Base-by-base conservation (phyloP, 2,113 vertebrate genomes). In the Caracal caracal region DNA sequence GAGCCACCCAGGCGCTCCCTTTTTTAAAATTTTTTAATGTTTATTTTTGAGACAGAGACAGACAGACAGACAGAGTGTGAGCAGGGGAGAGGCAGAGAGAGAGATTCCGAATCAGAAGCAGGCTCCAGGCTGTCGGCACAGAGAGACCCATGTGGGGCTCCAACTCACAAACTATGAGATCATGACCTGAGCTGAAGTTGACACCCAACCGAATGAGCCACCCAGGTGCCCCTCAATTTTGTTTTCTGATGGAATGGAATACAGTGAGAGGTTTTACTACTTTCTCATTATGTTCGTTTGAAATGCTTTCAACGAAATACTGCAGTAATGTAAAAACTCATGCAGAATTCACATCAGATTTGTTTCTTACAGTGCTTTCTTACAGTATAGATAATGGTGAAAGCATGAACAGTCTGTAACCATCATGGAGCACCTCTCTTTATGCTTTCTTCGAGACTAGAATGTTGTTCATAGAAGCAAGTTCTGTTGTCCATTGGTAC, bases 181-280 rank as follows among this genome's bases (percentile, higher is more conserved):
- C 43, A 43, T 43, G 43, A 43, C 43, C 43, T 43, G 43, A 9
- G 43, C 43, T 43, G 43, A 43, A 43, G 43, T 9, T 43, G 43
- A 43, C 43, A 43, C 43, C 43, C 43, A 43, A 43, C 43, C 1
- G 43, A 43, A 7, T 43, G 43, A 43, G 7, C 43, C 43, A 43
- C 43, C 43, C 7, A 43, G 43, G 7, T 43, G 43, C 43, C 43
- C 43, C 16, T 37, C 26, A 40, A 1, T 81, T 79, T 93, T 78
- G 2, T 93, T 95, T 96, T 71, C 75, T 87, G 26, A 87, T 73
- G 68, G 59, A 76, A 76, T 70, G 66, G 47, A 81, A 47, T 86
- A 71, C 26, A n/a, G 0, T 78, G 37, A 65, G 63, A 63, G 68
- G 7, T 88, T 82, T 88, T 90, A 85, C 87, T 86, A 56, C 68